These are phyloP conservation scores for Noctua janthe DNA, from an alignment of 2,888 invertebrate genomes.

Conservation along the genomic window DNA sequence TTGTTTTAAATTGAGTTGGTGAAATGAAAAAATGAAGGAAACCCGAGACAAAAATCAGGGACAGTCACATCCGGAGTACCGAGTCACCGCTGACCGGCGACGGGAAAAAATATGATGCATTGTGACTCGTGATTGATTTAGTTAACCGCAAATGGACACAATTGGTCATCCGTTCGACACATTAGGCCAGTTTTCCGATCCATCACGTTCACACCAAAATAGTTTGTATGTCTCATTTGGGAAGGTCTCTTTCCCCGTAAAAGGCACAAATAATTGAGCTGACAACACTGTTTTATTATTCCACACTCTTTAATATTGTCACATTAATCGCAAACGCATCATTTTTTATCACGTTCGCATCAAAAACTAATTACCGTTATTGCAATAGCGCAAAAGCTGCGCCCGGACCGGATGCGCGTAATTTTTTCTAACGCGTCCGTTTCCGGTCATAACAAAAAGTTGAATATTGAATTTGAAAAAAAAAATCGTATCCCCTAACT, in stretches of 20 bases:
- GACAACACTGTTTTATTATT: slow-evolving; percentile 68
- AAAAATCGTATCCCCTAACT: slow-evolving; percentile 87
- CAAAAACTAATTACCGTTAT: slow-evolving; percentile 84
- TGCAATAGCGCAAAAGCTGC: slow-evolving; percentile 81
- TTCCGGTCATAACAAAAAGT: slow-evolving; percentile 83
- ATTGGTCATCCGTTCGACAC: slow-evolving; percentile 72
- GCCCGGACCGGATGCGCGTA: slow-evolving; percentile 84
- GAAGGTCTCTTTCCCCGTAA: slow-evolving; percentile 17
- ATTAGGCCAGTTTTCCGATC: slow-evolving; percentile 50
- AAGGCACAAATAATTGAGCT: slow-evolving; percentile 58
- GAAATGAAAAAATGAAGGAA: slow-evolving; percentile 76
- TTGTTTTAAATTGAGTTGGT: slow-evolving; percentile 83
- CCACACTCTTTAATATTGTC: slow-evolving; percentile 75
- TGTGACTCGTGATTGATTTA: slow-evolving; percentile 77
- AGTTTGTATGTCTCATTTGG: slow-evolving; percentile 3
- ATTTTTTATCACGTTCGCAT: slow-evolving; percentile 74
- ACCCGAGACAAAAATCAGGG: slow-evolving; percentile 66
- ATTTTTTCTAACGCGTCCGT: slow-evolving; percentile 88
- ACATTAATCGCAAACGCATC: slow-evolving; percentile 73
- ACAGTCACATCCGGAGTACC: slow-evolving; percentile 82
- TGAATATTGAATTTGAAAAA: slow-evolving; percentile 84
- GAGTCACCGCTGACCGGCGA: slow-evolving; percentile 67
- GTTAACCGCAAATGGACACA: slow-evolving; percentile 78
- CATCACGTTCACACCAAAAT: slow-evolving; percentile 39
- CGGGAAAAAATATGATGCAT: slow-evolving; percentile 68